Base-by-base conservation (phyloP, 2,888 invertebrate genomes). In the Hyposoter didymator region DNA sequence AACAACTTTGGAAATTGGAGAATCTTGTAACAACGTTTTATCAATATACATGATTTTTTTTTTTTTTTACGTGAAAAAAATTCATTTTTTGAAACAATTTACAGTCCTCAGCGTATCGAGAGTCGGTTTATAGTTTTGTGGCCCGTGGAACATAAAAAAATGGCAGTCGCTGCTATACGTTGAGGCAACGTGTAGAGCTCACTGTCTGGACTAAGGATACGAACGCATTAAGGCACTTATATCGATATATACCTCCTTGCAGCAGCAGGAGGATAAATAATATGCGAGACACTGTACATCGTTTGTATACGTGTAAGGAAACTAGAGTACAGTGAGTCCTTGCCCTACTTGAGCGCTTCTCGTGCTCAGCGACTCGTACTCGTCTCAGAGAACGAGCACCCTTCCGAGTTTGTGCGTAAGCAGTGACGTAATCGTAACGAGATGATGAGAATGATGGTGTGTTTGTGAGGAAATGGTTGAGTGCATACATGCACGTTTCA, bases 321-420 rank as follows among this genome's bases (percentile, higher is more conserved):
- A 82, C 82, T 87, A 67, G 76, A 87, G 85, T 82, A 76, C 85
- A 62, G 59, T 69, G n/a, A 87, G 85, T 85, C 86, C 85, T 85
- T 87, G 86, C 55, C 52, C 82, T 82, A 85, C 82, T 87, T 84
- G 82, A 84, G 74, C 59, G 74, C 59, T 64, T 43, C 73, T 78
- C 73, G 78, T 70, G 80, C 76, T 84, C 80, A 76, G 74, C 72
- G 45, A 76, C 73, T 86, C 59, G 43, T 64, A 74, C 80, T 45
- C 66, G 66, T 45, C 72, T 35, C 84, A 28, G 22, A 43, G 75
- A 75, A 69, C 39, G 66, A 78, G 67, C 52, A 55, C 45, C 47
- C 22, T 69, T 55, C 55, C 19, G 28, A 62, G 47, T 35, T 52
- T 47, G 12, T 84, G 81, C 35, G 72, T 76, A 49, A 64, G 52